Conservation (phyloP, 2,888 invertebrate species). For the Cactoblastis cactorum region DNA sequence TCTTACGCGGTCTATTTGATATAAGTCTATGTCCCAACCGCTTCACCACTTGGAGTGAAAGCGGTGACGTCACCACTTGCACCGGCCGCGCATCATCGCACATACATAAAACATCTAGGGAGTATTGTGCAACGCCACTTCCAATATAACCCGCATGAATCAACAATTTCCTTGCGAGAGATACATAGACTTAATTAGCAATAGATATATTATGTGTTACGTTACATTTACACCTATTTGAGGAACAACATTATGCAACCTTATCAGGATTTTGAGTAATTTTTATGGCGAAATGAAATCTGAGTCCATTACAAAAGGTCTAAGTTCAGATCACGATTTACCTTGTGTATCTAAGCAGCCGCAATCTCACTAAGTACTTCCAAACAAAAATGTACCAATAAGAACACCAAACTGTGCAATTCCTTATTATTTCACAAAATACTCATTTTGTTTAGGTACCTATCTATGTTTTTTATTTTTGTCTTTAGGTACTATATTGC, state of each 20-base stretch:
- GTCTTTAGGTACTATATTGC: neutral
- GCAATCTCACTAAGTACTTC: neutral
- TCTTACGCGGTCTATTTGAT: too few relatives aligned
- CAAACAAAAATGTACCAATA: neutral
- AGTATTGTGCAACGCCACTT: conserved; percentile 23
- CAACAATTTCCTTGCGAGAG: conserved; percentile 5
- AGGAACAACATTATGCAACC: neutral
- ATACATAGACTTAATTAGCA: conserved; percentile 1
- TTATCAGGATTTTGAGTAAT: neutral
- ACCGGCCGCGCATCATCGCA: conserved; percentile 36
- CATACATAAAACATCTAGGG: conserved; percentile 22
- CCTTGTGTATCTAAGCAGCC: neutral
- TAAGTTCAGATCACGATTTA: neutral
- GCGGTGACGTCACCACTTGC: conserved; percentile 61
- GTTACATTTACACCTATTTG: neutral
- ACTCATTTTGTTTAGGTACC: neutral
- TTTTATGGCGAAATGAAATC: neutral
- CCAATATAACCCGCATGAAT: conserved; percentile 2
- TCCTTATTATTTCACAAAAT: neutral
- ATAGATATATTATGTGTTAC: conserved; percentile 2
- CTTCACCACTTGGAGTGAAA: conserved; percentile 54
- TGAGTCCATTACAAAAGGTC: neutral
- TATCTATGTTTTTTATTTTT: neutral
- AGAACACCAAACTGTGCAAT: neutral
- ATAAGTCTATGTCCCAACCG: too few relatives aligned